Base-by-base conservation (phyloP, 1,140 invertebrate species). In the Popillia japonica region DNA sequence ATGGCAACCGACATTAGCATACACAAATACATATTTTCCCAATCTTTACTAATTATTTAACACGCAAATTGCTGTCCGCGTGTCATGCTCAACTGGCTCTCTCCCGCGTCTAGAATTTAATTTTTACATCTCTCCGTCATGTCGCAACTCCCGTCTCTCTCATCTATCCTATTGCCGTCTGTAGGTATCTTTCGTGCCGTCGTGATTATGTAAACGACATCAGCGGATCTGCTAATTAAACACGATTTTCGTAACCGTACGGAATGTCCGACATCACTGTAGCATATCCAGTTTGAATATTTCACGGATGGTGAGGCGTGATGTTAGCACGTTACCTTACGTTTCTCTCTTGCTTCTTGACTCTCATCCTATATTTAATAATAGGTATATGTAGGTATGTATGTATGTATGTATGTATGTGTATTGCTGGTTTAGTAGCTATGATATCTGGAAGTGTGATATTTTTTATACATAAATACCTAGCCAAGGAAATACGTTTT, bases 11-110 rank as follows among this genome's bases (percentile, higher is more conserved):
- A 4, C 27, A 34, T 34, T 34, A 34, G 4, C 27, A 34, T 34
- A 34, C 27, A 34, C 27, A 34, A n/a, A n/a, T 34, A 34, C 1
- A 34, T 34, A 34, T 34, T 2, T 34, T 4, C 4, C 27, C 27
- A 4, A 34, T 34, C 27, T 34, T 34, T 17, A 55, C 48, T 55
- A 55, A 55, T 55, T 14, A 55, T 14, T 55, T 55, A 55, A 55
- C 48, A 55, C 48, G 48, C 48, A 55, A 55, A 55, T 55, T 55
- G 48, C 48, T 55, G 48, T 14, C 17, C 48, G 48, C 17, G n/a
- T 14, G 48, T 55, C 48, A 55, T 17, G 48, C 48, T 55, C 48
- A 7, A 55, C 48, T 55, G n/a, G 48, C 48, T 14, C 14, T 55
- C 48, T 55, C 11, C 6, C 48, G 14, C 48, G 48, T 55, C 48